phyloP scores from a whole-genome alignment of 2,888 invertebrate genomes.

The Drosophila quinaria region DNA sequence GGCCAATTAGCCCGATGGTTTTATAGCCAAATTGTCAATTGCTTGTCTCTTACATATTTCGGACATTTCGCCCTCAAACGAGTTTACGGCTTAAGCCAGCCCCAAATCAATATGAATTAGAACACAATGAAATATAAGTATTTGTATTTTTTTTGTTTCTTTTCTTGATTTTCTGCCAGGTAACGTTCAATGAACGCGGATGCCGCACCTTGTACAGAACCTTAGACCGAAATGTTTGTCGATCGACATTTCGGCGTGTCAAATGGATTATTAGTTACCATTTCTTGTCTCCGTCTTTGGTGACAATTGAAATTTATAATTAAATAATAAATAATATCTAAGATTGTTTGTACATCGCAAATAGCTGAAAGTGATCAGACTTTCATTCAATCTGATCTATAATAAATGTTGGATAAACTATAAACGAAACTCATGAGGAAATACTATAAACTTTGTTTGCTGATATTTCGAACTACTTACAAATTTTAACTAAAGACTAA shows the following conservation, averaged over 20 bases:
- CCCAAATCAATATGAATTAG: constrained; percentile 59
- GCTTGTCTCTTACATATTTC: constrained; percentile 4
- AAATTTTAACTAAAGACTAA: too few relatives aligned
- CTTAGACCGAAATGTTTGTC: constrained; percentile 56
- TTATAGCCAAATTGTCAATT: constrained; percentile 34
- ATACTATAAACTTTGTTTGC: too few relatives aligned
- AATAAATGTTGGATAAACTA: too few relatives aligned
- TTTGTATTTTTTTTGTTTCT: constrained; percentile 1
- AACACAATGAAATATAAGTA: constrained; percentile 59
- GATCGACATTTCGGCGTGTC: constrained; percentile 61
- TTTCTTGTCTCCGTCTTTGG: constrained; percentile 30
- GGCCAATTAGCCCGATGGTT: constrained; percentile 41
- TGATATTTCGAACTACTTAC: too few relatives aligned
- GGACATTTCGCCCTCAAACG: constrained; percentile 53
- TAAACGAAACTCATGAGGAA: too few relatives aligned
- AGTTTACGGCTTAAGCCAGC: constrained; percentile 66
- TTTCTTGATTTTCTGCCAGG: constrained; percentile 31
- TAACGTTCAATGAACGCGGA: constrained; percentile 79
- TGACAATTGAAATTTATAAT: constrained; percentile 49
- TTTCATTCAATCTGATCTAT: background rate
- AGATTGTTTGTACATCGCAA: constrained; percentile 16
- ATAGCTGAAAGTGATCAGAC: background rate
- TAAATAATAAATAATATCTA: constrained; percentile 29
- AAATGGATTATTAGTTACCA: constrained; percentile 71
- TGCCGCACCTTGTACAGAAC: constrained; percentile 46